phyloP scores from a whole-genome alignment of 1,140 invertebrate genomes.

The Lamellibrachia luymesi region DNA sequence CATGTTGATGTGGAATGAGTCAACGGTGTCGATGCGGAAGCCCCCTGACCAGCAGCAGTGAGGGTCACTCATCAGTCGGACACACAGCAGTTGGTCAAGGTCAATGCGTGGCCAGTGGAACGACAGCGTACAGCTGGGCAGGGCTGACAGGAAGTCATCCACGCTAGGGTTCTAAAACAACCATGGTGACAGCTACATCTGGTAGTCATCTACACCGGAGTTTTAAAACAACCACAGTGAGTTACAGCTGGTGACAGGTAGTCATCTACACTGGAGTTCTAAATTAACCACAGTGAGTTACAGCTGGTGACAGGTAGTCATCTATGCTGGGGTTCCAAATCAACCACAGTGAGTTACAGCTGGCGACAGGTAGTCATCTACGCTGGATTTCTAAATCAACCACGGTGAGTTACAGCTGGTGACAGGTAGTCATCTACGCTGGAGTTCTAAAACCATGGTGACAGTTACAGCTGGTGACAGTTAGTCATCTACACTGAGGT shows the following conservation, averaged over 20 bases:
- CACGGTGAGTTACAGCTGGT: no score
- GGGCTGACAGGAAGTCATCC: slow-evolving; percentile 65
- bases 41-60: slow-evolving; percentile 89
- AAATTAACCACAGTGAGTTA: not conserved
- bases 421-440: no score
- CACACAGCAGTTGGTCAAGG: slow-evolving; percentile 83
- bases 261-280: not conserved
- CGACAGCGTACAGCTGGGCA: slow-evolving; percentile 83
- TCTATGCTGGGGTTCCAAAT: not conserved
- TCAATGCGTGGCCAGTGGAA: slow-evolving; percentile 94
- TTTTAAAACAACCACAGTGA: no score
- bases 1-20: slow-evolving; percentile 88
- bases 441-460: no score
- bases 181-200: not conserved
- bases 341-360: not conserved
- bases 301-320: not conserved
- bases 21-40: slow-evolving; percentile 80
- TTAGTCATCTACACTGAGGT: no score
- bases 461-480: no score
- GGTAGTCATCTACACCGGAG: no score
- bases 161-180: slow-evolving; percentile 19
- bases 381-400: no score
- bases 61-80: slow-evolving; percentile 66
- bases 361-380: not conserved
- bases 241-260: not conserved